Evolutionary conservation across 2,113 vertebrate genomes (phyloP), one percentile per base, ranked within the genome.

Genomic region (Brachypteracias leptosomus): DNA sequence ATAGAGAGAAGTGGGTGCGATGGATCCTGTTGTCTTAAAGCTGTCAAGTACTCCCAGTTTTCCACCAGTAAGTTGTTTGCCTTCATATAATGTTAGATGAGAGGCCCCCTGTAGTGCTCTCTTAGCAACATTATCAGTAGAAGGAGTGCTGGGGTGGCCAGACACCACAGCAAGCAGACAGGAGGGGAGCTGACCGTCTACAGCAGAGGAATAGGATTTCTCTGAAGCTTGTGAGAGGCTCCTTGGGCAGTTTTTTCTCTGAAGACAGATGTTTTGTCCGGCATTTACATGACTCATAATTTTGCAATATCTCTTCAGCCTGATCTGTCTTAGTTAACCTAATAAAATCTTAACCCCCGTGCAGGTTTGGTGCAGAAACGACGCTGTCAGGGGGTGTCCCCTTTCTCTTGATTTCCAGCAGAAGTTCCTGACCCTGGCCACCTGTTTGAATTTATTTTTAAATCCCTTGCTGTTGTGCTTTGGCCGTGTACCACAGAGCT

Each of bases 61-160:
- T 67, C 85, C 25, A 40, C 66, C 67, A 66, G 1, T 49, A 55
- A 47, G 36, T 46, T 81, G 9, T 52, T 74, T 89, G 16, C 62
- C 66, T 28, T 74, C n/a, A 13, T 49, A 1, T 1, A 2, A 16
- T 11, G 21, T n/a, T 18, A 25, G n/a, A 19, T 3, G 19, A 46
- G 51, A 46, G 55, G 31, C 10, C 5, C 51, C 4, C 1, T 5
- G 19, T 46, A 24, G 51, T 49, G 3, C 3, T 25, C 24, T 33
- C 40, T 61, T 40, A 36, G 81, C 42, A 22, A 16, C 21, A 62
- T 40, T 40, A 2, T 49, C 54, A 28, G 2, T 6, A 65, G 62
- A 21, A 67, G 38, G 10, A 15, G 33, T n/a, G 51, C 28, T 36
- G 1, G 5, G 31, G 6, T 44, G 47, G 28, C 52, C 38, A 73